These are phyloP conservation scores for Drosophila asahinai DNA, from an alignment of 1,140 invertebrate genomes.

Conservation along the genomic window DNA sequence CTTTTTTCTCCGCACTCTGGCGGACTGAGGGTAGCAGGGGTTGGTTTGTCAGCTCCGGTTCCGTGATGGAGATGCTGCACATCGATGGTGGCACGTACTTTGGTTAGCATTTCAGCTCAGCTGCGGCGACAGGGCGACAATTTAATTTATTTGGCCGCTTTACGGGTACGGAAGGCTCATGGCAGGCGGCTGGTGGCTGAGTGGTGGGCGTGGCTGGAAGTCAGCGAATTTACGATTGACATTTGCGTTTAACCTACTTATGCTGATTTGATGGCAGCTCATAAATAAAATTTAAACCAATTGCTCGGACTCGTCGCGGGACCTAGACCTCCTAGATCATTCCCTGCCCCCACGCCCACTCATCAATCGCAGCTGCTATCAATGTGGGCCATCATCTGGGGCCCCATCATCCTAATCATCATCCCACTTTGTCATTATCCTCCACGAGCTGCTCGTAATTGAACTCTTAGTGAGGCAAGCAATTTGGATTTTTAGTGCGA, in stretches of 20 bases:
- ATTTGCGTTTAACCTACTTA: conserved; percentile 84
- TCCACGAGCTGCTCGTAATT: conserved; percentile 61
- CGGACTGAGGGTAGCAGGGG: not conserved
- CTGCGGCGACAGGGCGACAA: conserved; percentile 75
- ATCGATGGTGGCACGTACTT: conserved; percentile 73
- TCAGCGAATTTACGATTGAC: conserved; percentile 83
- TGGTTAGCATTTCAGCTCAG: conserved; percentile 81
- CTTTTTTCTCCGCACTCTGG: conserved; percentile 33
- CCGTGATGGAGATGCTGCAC: conserved; percentile 43
- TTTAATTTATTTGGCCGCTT: conserved; percentile 80
- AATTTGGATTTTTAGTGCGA: conserved; percentile 70
- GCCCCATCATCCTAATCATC: conserved; percentile 30
- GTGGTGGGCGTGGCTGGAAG: conserved; percentile 51
- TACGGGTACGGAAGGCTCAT: conserved; percentile 18
- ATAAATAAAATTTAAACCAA: conserved; percentile 84
- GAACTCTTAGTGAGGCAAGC: conserved; percentile 78
- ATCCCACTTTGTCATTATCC: conserved; percentile 33
- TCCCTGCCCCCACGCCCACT: conserved; percentile 1
- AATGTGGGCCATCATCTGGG: conserved; percentile 71
- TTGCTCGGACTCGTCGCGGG: conserved; percentile 61
- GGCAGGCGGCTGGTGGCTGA: not conserved
- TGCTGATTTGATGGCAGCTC: conserved; percentile 83
- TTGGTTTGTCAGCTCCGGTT: conserved; percentile 17
- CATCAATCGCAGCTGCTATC: conserved; percentile 82
- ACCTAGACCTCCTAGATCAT: conserved; percentile 37